Evolutionary conservation across 2,888 invertebrate genomes (phyloP), one percentile per base, ranked within the genome.

Genomic region (Andrena minutula): DNA sequence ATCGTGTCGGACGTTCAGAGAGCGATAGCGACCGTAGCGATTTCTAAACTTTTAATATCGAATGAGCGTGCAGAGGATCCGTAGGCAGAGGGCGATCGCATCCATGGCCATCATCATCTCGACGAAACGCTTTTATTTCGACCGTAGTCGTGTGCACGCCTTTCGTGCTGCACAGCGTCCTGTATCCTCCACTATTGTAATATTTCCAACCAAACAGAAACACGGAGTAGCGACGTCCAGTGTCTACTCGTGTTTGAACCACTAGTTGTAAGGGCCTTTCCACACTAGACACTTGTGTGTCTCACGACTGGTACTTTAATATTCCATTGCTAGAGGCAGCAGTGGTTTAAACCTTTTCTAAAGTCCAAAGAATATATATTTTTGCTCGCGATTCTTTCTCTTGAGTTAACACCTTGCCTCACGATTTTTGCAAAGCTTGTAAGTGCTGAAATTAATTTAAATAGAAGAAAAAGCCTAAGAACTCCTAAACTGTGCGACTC

Each of bases 41-140:
- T 74, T 61, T 78, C 35, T 75, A 63, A 69, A 75, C 47, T 75
- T 75, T 75, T 51, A 49, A 75, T 75, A 64, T 49, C 4, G 30
- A 69, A 79, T 16, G 23, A 56, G 16, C 61, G 51, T 30, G 26
- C 35, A 58, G 30, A 60, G 41, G 60, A 66, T 30, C 32, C 35
- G 49, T 61, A 74, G 41, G 7, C 41, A 26, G 41, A 28, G 16
- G 26, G 41, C 56, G 49, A 77, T 75, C n/a, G 10, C 41, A 64
- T 6, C 65, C 6, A 47, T 23, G 12, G 10, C n/a, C 30, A 47
- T 30, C 41, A 26, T 69, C 32, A 47, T 56, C 32, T 69, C 47
- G 32, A 69, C 47, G 63, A 26, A 23, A 23, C 23, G 23, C 23
- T 23, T 23, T 26, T 56, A 56, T 20, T 56, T 56, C 23, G 10